Conservation (phyloP, 2,797 vertebrate genomes). For the Cephalopachus bancanus region DNA sequence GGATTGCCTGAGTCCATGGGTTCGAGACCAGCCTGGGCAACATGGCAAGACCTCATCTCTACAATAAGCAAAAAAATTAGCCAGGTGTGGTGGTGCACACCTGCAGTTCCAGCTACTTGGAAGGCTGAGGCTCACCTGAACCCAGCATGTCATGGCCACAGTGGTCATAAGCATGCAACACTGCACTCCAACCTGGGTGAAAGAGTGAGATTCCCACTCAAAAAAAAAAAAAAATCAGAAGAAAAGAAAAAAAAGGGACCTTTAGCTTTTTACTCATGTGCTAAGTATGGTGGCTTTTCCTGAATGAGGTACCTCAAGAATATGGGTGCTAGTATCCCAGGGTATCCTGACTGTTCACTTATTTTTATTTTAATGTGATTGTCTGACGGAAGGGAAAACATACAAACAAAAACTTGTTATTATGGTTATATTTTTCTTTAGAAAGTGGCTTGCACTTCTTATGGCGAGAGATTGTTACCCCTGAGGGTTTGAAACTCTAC, state of each 20-base stretch:
- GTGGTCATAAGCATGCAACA: no score
- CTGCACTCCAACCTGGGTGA: no score
- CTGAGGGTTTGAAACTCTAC: constrained; percentile 96
- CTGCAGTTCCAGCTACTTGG: no score
- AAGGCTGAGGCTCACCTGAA: no score
- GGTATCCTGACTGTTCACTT: neutral
- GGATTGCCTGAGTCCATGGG: no score
- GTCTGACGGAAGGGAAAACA: constrained; percentile 41
- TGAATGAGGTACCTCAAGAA: neutral
- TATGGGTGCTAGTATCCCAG: neutral
- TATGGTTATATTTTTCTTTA: constrained; percentile 82
- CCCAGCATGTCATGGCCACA: no score
- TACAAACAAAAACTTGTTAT: constrained; percentile 63
- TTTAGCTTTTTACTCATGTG: neutral
- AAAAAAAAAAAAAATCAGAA: neutral
- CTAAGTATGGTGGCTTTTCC: neutral
- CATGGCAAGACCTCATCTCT: no score
- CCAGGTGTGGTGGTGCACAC: no score
- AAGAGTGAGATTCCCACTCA: no score
- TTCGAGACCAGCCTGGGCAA: no score
- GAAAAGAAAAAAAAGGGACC: neutral
- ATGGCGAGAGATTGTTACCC: constrained; percentile 95
- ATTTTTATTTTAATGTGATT: constrained; percentile 52
- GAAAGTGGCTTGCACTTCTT: constrained; percentile 94
- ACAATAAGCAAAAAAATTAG: no score